These are phyloP conservation scores for Xerus rutilus DNA, from an alignment of 2,797 vertebrate genomes.

Conservation along the genomic window DNA sequence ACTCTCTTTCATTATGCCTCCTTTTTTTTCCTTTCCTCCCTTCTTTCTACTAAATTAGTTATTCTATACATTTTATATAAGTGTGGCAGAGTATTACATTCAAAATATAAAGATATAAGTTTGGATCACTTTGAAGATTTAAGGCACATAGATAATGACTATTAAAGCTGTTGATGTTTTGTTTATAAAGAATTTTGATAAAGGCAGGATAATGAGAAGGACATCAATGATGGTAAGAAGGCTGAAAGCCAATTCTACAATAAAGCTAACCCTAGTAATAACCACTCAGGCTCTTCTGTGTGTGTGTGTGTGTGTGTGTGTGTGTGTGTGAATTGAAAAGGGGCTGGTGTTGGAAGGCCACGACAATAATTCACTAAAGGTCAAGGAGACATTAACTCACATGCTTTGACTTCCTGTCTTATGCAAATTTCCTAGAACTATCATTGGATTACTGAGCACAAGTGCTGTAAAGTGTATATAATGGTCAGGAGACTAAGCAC, in stretches of 20 bases:
- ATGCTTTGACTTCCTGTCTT: not conserved
- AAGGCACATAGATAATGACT: not conserved
- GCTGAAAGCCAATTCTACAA: not conserved
- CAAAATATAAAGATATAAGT: not conserved
- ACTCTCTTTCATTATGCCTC: not conserved
- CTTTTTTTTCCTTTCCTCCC: not conserved
- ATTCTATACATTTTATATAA: not conserved
- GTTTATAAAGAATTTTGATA: not conserved
- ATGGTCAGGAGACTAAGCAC: not conserved
- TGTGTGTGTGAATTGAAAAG: not conserved
- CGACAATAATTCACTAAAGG: not conserved
- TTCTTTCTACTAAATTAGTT: not conserved
- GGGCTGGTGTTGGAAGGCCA: not conserved
- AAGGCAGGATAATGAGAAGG: not conserved
- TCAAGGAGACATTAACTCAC: not conserved
- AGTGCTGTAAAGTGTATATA: not conserved
- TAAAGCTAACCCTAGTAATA: not conserved
- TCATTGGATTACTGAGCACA: not conserved
- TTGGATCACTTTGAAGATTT: not conserved
- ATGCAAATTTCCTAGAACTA: not conserved
- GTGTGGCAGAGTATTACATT: not conserved
- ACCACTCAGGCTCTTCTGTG: not conserved
- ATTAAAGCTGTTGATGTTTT: not conserved
- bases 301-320: not conserved
- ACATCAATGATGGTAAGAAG: not conserved